These are phyloP conservation scores for Strigamia crassipes DNA, from an alignment of 2,888 invertebrate species.

Conservation along the genomic window DNA sequence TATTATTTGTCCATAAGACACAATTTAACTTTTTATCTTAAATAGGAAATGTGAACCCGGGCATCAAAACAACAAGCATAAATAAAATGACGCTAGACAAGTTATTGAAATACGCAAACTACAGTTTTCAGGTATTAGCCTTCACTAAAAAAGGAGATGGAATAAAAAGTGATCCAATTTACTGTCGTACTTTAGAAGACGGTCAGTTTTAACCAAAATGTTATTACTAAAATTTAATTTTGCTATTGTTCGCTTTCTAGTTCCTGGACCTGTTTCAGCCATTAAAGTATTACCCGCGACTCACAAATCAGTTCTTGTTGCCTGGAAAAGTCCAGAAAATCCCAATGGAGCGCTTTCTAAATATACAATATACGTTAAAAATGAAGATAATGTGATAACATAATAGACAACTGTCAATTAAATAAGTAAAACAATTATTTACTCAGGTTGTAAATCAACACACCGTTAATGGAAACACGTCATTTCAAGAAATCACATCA, in stretches of 20 bases:
- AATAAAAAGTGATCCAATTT: slow-evolving; percentile 56
- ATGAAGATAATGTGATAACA: neutral
- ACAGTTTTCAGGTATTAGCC: slow-evolving; percentile 59
- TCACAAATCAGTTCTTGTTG: neutral
- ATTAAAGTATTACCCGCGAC: slow-evolving; percentile 29
- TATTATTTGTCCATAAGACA: slow-evolving; percentile 50
- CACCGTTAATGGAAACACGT: slow-evolving; percentile 5
- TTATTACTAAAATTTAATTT: slow-evolving; percentile 55
- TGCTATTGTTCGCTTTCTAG: neutral
- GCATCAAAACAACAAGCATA: neutral
- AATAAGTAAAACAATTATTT: neutral
- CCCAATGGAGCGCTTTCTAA: slow-evolving; percentile 21
- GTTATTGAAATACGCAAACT: slow-evolving; percentile 57
- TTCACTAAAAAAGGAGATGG: slow-evolving; percentile 60
- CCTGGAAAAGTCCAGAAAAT: slow-evolving; percentile 19
- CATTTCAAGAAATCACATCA: slow-evolving; percentile 7
- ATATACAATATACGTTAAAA: slow-evolving; percentile 3
- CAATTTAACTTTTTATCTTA: slow-evolving; percentile 49
- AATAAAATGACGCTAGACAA: slow-evolving; percentile 48
- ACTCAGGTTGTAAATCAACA: neutral
- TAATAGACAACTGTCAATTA: neutral
- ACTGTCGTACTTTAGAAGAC: slow-evolving; percentile 54
- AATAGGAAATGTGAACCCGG: neutral
- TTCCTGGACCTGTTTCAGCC: slow-evolving; percentile 9
- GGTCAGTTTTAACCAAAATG: slow-evolving; percentile 32